Evolutionary conservation across 2,113 vertebrate species (phyloP).

Genomic region (Symphodus melops): DNA sequence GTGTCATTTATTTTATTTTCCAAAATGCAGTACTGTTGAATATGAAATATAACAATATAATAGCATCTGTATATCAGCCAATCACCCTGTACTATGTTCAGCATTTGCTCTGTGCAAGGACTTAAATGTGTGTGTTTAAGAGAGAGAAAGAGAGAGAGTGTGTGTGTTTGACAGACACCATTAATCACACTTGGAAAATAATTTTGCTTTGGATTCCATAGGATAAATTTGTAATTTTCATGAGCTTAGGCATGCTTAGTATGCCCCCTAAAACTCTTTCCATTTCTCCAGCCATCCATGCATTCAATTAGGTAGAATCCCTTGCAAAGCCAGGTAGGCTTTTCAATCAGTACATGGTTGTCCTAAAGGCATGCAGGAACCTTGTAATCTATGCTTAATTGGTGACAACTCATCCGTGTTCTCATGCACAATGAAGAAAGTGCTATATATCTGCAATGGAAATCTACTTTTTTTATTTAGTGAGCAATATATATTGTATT

Average conservation of each 20-base stretch:
- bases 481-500: neutral
- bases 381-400: constrained; percentile 55
- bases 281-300: constrained; percentile 67
- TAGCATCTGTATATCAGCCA: constrained; percentile 50
- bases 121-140: constrained; percentile 44
- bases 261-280: constrained; percentile 54
- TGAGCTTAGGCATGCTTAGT: constrained; percentile 66
- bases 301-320: constrained; percentile 70
- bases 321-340: constrained; percentile 60
- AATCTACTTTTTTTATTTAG: constrained; percentile 3
- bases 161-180: constrained; percentile 67
- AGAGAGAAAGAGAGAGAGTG: neutral
- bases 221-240: constrained; percentile 72
- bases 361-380: constrained; percentile 42
- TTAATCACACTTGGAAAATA: constrained; percentile 80
- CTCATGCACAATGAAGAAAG: constrained; percentile 27
- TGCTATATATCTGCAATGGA: constrained; percentile 3
- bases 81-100: constrained; percentile 35
- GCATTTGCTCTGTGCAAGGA: constrained; percentile 54
- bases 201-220: constrained; percentile 73
- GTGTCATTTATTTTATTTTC: too few species aligned
- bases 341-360: constrained; percentile 41
- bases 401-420: constrained; percentile 31
- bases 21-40: neutral
- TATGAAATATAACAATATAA: neutral